Percentiles rank a stretch among this genome's conserved stretches.
Evolutionary conservation across 2,888 invertebrate species (phyloP).

Genomic region (Caenorhabditis sp.): DNA sequence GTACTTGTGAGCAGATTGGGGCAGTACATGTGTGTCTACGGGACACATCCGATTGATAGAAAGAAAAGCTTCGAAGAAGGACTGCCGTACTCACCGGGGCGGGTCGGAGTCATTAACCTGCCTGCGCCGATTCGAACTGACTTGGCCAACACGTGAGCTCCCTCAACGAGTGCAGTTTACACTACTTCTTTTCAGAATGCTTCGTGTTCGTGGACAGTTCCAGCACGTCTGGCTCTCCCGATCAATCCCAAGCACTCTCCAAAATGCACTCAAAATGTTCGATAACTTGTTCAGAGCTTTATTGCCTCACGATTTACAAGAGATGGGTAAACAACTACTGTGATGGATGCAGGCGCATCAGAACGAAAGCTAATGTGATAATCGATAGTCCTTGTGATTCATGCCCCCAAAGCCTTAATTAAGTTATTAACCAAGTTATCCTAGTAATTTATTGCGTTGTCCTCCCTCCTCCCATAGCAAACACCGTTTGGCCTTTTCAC

Average conservation of each 20-base stretch:
- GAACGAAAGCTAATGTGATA: slow-evolving; percentile 26
- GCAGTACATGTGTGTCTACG: slow-evolving; percentile 82
- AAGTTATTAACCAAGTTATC: not conserved
- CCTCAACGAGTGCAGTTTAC: not conserved
- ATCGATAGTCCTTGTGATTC: slow-evolving; percentile 30
- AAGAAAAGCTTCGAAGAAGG: slow-evolving; percentile 58
- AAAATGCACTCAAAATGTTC: slow-evolving; percentile 77
- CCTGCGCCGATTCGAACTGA: slow-evolving; percentile 84
- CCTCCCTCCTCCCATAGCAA: not conserved
- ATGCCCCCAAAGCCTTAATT: slow-evolving; percentile 28
- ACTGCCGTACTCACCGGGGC: slow-evolving; percentile 72
- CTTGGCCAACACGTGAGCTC: slow-evolving; percentile 83
- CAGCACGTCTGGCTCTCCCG: slow-evolving; percentile 77
- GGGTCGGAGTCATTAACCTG: slow-evolving; percentile 83
- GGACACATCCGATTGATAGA: slow-evolving; percentile 58
- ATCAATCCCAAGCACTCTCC: slow-evolving; percentile 74
- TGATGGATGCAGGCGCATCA: slow-evolving; percentile 32
- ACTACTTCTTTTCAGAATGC: slow-evolving; percentile 61
- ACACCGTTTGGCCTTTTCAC: not conserved
- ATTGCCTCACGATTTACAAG: slow-evolving; percentile 74
- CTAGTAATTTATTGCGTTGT: slow-evolving; percentile 34
- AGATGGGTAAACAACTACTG: slow-evolving; percentile 71
- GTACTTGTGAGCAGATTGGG: slow-evolving; percentile 80
- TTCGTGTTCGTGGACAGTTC: slow-evolving; percentile 74
- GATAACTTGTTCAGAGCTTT: slow-evolving; percentile 75